phyloP scores from a whole-genome alignment of 2,113 vertebrate genomes.

The Hiodon alosoides region DNA sequence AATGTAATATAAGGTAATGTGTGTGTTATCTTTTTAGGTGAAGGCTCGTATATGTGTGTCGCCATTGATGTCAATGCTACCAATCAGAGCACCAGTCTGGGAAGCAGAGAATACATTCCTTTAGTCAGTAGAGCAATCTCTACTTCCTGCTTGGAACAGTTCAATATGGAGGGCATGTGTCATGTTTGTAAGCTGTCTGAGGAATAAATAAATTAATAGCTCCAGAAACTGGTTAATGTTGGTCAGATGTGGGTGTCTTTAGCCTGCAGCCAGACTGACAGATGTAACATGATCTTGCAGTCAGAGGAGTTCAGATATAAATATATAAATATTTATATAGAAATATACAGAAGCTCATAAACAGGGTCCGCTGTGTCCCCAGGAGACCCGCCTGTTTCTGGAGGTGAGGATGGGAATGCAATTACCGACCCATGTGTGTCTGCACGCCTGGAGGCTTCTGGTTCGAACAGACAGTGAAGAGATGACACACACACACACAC shows the following conservation, averaged over 20 bases:
- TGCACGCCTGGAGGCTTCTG: conserved; percentile 38
- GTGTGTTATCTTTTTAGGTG: not conserved
- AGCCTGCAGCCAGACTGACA: conserved; percentile 59
- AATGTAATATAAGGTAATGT: not conserved
- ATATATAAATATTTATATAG: conserved; percentile 59
- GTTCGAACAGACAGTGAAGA: conserved; percentile 31
- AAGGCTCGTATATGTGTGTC: not conserved
- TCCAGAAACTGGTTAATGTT: conserved; percentile 48
- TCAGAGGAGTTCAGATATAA: conserved; percentile 46
- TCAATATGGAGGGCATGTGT: conserved; percentile 6
- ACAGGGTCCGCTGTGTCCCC: conserved; percentile 16
- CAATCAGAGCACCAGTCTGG: not conserved
- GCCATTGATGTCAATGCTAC: not conserved
- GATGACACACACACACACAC: conserved; percentile 22
- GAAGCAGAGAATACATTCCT: conserved; percentile 18
- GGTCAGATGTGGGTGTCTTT: conserved; percentile 50
- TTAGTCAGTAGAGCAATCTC: conserved; percentile 13
- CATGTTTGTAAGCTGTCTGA: no score
- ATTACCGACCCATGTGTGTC: conserved; percentile 51
- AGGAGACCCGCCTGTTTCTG: conserved; percentile 50
- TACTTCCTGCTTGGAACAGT: conserved; percentile 15
- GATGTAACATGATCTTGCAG: conserved; percentile 54
- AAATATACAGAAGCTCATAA: conserved; percentile 12
- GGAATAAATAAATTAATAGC: conserved; percentile 35
- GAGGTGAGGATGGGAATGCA: conserved; percentile 57